Evolutionary conservation across 2,113 vertebrate species (phyloP).

Genomic region (Scomber japonicus): DNA sequence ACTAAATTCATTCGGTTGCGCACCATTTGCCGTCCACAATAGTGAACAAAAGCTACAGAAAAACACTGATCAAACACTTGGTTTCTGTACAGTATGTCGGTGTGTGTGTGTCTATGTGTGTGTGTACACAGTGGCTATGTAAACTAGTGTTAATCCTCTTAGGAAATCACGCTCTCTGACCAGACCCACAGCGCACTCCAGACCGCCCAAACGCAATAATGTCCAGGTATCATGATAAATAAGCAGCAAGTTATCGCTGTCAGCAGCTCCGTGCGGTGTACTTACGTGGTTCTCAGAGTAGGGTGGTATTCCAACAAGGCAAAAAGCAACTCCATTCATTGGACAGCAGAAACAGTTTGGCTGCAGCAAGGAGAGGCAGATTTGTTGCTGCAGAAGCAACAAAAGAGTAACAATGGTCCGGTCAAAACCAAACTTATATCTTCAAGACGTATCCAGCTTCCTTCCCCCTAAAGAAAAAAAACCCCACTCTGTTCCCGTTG

Average conservation of each 20-base stretch:
- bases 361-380: constrained; percentile 65
- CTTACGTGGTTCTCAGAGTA: constrained; percentile 88
- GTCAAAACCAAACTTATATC: constrained; percentile 58
- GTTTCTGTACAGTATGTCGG: constrained; percentile 36
- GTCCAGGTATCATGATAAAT: constrained; percentile 7
- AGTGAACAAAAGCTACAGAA: neutral
- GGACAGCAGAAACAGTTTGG: constrained; percentile 80
- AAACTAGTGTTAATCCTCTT: constrained; percentile 82
- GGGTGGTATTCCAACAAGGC: constrained; percentile 98
- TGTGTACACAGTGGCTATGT: constrained; percentile 67
- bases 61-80: constrained; percentile 28
- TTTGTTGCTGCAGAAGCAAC: constrained; percentile 47
- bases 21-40: constrained; percentile 19
- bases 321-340: constrained; percentile 99
- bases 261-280: constrained; percentile 39
- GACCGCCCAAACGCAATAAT: constrained; percentile 27
- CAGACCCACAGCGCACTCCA: constrained; percentile 33
- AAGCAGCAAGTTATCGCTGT: neutral
- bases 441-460: constrained; percentile 69
- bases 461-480: constrained; percentile 52
- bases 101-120: constrained; percentile 34
- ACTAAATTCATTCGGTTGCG: neutral
- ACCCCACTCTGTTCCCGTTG: constrained; percentile 72
- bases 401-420: constrained; percentile 38
- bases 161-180: constrained; percentile 83